phyloP scores from a whole-genome alignment of 2,888 invertebrate genomes.

The Euclidia mi region DNA sequence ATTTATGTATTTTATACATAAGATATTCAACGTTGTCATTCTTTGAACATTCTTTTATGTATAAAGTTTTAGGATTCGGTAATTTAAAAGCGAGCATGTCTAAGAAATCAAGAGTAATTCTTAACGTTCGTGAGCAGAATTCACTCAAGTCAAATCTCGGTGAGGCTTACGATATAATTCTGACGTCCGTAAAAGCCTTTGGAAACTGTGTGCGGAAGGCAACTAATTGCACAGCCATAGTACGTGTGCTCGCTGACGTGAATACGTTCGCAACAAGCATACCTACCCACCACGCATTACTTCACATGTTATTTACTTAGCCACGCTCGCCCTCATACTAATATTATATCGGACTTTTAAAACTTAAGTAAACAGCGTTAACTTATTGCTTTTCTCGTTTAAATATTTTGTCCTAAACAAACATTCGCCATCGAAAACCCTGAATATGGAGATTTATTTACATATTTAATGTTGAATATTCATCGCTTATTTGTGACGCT shows the following conservation, averaged over 20 bases:
- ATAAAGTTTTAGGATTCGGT: no score
- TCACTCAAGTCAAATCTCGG: slow-evolving; percentile 54
- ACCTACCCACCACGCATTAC: slow-evolving; percentile 32
- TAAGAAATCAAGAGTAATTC: no score
- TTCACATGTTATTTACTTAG: slow-evolving; percentile 30
- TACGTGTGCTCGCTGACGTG: slow-evolving; percentile 76
- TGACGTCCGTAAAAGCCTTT: slow-evolving; percentile 67
- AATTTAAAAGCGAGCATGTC: no score
- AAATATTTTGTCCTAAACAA: slow-evolving; percentile 39
- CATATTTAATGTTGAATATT: slow-evolving; percentile 61
- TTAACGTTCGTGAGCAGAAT: slow-evolving; percentile 51
- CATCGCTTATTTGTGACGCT: slow-evolving; percentile 55
- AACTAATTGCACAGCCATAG: slow-evolving; percentile 80
- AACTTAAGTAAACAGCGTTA: slow-evolving; percentile 24
- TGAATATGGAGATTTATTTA: slow-evolving; percentile 23
- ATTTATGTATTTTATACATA: no score
- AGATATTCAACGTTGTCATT: no score
- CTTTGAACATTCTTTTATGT: no score
- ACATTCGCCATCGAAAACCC: slow-evolving; percentile 25
- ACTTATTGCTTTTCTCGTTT: slow-evolving; percentile 14
- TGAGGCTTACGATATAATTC: slow-evolving; percentile 64
- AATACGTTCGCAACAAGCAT: slow-evolving; percentile 68
- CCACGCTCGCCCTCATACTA: slow-evolving; percentile 36
- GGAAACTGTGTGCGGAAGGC: slow-evolving; percentile 69
- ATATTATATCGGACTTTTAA: slow-evolving; percentile 15